A percentile compares a stretch with the other conserved stretches of the same genome.
Conservation (phyloP, 2,797 vertebrate genomes). For the Champsocephalus esox region DNA sequence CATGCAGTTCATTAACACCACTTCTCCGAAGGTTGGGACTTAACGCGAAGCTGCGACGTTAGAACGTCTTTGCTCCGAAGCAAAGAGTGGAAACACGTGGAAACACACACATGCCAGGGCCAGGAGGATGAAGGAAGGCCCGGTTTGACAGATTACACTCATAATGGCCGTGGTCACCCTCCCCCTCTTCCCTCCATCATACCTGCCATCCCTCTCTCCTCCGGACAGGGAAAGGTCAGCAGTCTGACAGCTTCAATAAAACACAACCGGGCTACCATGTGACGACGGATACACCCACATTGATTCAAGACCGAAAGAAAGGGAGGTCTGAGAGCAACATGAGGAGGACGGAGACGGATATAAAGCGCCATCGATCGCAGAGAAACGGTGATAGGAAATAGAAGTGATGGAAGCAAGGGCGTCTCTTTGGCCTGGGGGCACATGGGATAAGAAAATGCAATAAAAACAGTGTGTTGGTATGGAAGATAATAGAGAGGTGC, state of each 20-base stretch:
- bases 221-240: slow-evolving; percentile 61
- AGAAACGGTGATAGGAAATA: background rate
- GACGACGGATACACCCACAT: slow-evolving; percentile 30
- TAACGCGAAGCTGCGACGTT: too few species aligned
- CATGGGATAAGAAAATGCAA: too few species aligned
- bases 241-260: slow-evolving; percentile 66
- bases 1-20: too few species aligned
- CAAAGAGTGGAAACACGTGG: too few species aligned
- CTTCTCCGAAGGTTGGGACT: too few species aligned
- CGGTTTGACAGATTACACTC: slow-evolving; percentile 44
- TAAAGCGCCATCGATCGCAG: slow-evolving; percentile 36
- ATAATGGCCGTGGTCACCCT: slow-evolving; percentile 39
- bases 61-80: too few species aligned
- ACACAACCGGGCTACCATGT: slow-evolving; percentile 40
- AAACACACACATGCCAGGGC: too few species aligned
- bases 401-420: too few species aligned
- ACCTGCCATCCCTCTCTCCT: slow-evolving; percentile 40
- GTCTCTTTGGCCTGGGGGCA: too few species aligned
- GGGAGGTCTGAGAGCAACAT: background rate
- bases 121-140: too few species aligned
- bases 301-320: slow-evolving; percentile 33
- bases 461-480: too few species aligned
- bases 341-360: slow-evolving; percentile 30
- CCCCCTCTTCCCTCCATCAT: slow-evolving; percentile 33
- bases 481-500: too few species aligned